Conservation (phyloP, 2,888 invertebrate species). For the Lasioglossum zephyrum region DNA sequence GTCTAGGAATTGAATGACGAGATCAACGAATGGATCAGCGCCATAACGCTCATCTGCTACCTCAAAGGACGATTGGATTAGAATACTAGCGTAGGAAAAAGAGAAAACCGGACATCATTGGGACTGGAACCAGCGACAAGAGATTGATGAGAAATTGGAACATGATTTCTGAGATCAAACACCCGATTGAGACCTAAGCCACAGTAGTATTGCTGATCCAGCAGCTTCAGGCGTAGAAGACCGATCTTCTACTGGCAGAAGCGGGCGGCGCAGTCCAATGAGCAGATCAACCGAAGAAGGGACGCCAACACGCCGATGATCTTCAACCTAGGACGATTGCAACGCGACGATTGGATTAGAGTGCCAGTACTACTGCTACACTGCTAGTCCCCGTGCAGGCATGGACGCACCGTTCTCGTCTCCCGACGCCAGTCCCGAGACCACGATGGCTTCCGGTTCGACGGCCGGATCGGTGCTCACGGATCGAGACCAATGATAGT, state of each 20-base stretch:
- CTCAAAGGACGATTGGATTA: background rate
- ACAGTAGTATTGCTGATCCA: slow-evolving; percentile 46
- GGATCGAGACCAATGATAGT: background rate
- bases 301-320: slow-evolving; percentile 75
- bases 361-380: background rate
- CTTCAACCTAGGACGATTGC: slow-evolving; percentile 51
- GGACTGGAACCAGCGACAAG: background rate
- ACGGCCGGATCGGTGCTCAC: background rate
- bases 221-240: slow-evolving; percentile 75
- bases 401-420: background rate
- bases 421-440: background rate
- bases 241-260: slow-evolving; percentile 69
- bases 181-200: background rate
- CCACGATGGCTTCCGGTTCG: background rate
- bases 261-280: slow-evolving; percentile 76
- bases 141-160: background rate
- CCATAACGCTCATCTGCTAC: background rate
- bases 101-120: background rate
- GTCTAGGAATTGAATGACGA: too few relatives aligned
- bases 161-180: background rate
- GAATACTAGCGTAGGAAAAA: background rate
- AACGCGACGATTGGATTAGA: slow-evolving; percentile 7
- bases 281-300: slow-evolving; percentile 78
- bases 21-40: background rate
- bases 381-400: background rate